Conservation (phyloP, 2,113 vertebrate genomes). For the Chloroceryle aenea region DNA sequence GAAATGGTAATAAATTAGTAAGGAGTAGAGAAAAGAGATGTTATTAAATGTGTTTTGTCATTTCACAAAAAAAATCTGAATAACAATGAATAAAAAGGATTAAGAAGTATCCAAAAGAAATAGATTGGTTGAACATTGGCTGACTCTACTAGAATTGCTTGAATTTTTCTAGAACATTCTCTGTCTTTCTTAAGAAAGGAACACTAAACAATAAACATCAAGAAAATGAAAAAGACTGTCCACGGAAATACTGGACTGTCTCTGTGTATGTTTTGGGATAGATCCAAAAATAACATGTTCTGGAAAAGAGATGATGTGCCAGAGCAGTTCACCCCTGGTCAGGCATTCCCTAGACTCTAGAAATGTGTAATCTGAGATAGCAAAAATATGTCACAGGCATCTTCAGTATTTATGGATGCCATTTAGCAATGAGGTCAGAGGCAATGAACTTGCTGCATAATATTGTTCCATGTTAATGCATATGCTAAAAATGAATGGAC, state of each 20-base stretch:
- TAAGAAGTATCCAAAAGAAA: background rate
- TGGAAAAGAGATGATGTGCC: constrained; percentile 43
- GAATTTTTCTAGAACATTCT: background rate
- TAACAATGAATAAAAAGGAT: background rate
- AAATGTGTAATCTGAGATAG: constrained; percentile 32
- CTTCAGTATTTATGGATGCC: constrained; percentile 37
- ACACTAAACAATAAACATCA: background rate
- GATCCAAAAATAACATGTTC: constrained; percentile 51
- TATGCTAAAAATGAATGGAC: background rate
- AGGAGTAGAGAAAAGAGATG: background rate
- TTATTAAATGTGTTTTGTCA: background rate
- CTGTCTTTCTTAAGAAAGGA: constrained; percentile 13
- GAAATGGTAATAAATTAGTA: background rate
- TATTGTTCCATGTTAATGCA: background rate
- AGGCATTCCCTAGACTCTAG: constrained; percentile 37
- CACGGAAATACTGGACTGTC: constrained; percentile 1
- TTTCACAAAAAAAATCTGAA: background rate
- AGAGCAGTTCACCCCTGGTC: constrained; percentile 34
- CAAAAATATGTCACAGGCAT: constrained; percentile 30
- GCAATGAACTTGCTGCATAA: constrained; percentile 12
- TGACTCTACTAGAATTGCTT: background rate
- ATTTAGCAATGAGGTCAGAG: constrained; percentile 47
- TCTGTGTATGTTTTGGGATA: constrained; percentile 18
- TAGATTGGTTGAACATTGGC: background rate
- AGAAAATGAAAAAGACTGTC: background rate